A percentile compares a stretch with the other conserved stretches of the same genome.
These are phyloP conservation scores for Ormyrus nitidulus DNA, from an alignment of 2,888 invertebrate genomes.

Conservation along the genomic window DNA sequence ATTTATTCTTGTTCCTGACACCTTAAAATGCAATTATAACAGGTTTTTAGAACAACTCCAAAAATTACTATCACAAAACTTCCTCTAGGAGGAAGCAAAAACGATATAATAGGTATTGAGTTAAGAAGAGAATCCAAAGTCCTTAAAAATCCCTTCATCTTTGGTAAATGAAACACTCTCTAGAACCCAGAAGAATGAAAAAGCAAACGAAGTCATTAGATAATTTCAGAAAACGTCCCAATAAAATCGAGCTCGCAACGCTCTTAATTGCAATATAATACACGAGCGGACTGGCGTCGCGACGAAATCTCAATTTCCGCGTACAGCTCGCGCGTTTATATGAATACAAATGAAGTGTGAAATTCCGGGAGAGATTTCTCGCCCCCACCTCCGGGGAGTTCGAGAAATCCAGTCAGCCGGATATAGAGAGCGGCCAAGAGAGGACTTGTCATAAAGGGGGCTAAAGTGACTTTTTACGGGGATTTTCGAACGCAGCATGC, in stretches of 20 bases:
- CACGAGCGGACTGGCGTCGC: conserved; percentile 5
- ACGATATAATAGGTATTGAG: too few species aligned
- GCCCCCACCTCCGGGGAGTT: neutral
- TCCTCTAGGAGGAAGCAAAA: too few species aligned
- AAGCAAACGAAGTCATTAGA: too few species aligned
- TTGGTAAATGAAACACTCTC: too few species aligned
- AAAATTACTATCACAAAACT: too few species aligned
- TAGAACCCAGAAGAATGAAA: too few species aligned
- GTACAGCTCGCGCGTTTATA: neutral
- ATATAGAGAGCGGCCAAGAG: neutral
- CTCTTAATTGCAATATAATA: conserved; percentile 26
- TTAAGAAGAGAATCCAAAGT: too few species aligned
- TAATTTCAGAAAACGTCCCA: too few species aligned
- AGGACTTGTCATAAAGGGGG: neutral
- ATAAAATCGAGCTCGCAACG: neutral
- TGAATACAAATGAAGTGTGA: conserved; percentile 49
- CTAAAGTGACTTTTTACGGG: conserved; percentile 37
- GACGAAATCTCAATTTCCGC: conserved; percentile 39
- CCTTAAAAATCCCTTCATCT: too few species aligned
- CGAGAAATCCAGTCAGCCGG: conserved; percentile 8
- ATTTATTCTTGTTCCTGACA: too few species aligned
- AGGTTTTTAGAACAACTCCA: too few species aligned
- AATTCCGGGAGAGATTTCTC: conserved; percentile 2
- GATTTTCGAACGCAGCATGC: neutral
- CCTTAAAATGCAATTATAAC: too few species aligned